phyloP scores from a whole-genome alignment of 2,888 invertebrate species.

The Stramonita haemastoma region DNA sequence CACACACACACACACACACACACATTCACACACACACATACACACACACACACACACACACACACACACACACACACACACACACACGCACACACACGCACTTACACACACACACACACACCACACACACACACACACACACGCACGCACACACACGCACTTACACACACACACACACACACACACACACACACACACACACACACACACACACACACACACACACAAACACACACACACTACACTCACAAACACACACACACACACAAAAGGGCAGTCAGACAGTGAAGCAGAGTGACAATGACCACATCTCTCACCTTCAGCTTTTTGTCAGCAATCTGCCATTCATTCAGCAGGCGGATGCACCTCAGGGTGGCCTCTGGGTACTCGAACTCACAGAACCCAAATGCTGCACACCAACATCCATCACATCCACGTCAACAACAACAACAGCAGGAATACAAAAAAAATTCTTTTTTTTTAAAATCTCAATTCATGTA shows the following conservation, averaged over 20 bases:
- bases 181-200: too few relatives aligned
- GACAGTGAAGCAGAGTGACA: not conserved
- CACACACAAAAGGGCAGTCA: not conserved
- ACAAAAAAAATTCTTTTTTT: not conserved
- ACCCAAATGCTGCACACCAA: constrained; percentile 62
- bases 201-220: too few relatives aligned
- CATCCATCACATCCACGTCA: not conserved
- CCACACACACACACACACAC: too few relatives aligned
- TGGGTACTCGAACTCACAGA: constrained; percentile 83
- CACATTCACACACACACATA: too few relatives aligned
- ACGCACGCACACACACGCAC: too few relatives aligned
- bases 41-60: too few relatives aligned
- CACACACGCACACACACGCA: too few relatives aligned
- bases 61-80: too few relatives aligned
- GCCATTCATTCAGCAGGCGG: constrained; percentile 90
- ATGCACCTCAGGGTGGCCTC: constrained; percentile 97
- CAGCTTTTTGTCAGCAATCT: constrained; percentile 93
- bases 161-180: too few relatives aligned
- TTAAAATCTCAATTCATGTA: not conserved
- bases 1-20: too few relatives aligned
- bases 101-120: too few relatives aligned
- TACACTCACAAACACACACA: not conserved
- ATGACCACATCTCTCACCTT: constrained; percentile 83
- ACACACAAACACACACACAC: not conserved
- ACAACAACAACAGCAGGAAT: not conserved